Conservation (phyloP, 2,797 vertebrate species). For the Limnodromus scolopaceus region DNA sequence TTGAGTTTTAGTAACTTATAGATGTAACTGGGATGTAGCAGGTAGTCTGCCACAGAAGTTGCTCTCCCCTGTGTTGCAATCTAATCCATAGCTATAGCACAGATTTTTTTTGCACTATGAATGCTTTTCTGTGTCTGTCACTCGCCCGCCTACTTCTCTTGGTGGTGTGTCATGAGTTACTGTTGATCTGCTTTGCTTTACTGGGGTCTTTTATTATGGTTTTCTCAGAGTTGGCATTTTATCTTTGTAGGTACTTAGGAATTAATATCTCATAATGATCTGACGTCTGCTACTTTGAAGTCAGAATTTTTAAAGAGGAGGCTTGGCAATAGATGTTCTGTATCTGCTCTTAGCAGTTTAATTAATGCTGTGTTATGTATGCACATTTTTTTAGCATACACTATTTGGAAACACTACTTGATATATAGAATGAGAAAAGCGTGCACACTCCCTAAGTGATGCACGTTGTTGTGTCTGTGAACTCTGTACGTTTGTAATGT, state of each 20-base stretch:
- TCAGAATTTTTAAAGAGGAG: slow-evolving; percentile 45
- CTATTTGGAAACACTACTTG: slow-evolving; percentile 50
- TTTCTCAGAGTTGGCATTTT: not conserved
- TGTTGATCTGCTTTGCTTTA: not conserved
- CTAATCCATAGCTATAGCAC: not conserved
- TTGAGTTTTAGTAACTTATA: not conserved
- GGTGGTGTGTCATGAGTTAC: not conserved
- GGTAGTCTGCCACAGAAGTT: not conserved
- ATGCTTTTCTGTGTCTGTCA: not conserved
- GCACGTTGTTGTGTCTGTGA: slow-evolving; percentile 75
- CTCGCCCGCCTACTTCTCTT: not conserved
- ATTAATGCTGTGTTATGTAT: slow-evolving; percentile 55
- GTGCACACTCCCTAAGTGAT: slow-evolving; percentile 58
- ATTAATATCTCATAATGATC: not conserved
- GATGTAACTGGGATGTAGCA: not conserved
- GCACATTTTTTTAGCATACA: slow-evolving; percentile 49
- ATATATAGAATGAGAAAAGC: slow-evolving; percentile 41
- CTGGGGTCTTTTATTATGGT: not conserved
- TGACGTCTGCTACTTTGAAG: slow-evolving; percentile 5
- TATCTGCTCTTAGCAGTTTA: slow-evolving; percentile 36
- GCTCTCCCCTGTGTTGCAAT: not conserved
- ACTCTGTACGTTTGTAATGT: slow-evolving; percentile 71
- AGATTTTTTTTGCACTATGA: not conserved
- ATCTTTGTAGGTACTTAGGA: not conserved
- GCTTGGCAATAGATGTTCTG: slow-evolving; percentile 19